Base-by-base conservation (phyloP, 1,140 invertebrate genomes). In the Panonychus citri region DNA sequence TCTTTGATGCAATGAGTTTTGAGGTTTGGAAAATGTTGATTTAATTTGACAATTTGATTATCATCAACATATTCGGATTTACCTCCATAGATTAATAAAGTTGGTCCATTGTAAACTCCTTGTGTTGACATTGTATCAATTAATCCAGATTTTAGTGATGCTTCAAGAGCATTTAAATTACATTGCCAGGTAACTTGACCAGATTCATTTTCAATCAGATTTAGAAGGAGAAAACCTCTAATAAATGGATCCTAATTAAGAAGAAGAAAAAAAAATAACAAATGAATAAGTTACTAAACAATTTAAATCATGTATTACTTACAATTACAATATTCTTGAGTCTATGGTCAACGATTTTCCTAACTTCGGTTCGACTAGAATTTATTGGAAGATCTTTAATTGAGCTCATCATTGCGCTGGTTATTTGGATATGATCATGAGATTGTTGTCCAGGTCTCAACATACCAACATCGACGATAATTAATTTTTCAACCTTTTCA, bases 401-500 rank as follows among this genome's bases (percentile, higher is more conserved):
- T 12, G 49, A 12, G 30, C 34, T 28, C 5, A 7, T 3, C 37
- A 21, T 26, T 39, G 27, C 21, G 4, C 7, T 4, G 17, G 17
- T 46, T 7, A 10, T 10, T 46, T 34, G 5, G 30, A 34, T 34
- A 34, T 34, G 30, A 34, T 34, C 5, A 7, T 5, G 12, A 7
- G 30, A 5, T 34, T 5, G 30, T 34, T 7, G 5, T 34, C 12
- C 5, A 34, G 30, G 30, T 51, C 28, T 51, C 10, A 5, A 27
- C 25, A 34, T 13, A 15, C 26, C 24, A 48, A 55, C 25, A 25
- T 55, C 54, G 5, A 55, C 54, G 19, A 43, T 30, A 28, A 55
- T 39, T n/a, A 55, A n/a, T 30, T 55, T 55, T 21, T 55, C 54
- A 24, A 55, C 42, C 13, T 26, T 24, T 26, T 55, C 39, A 27